phyloP scores from a whole-genome alignment of 1,140 invertebrate species.

The Grapholita molesta region DNA sequence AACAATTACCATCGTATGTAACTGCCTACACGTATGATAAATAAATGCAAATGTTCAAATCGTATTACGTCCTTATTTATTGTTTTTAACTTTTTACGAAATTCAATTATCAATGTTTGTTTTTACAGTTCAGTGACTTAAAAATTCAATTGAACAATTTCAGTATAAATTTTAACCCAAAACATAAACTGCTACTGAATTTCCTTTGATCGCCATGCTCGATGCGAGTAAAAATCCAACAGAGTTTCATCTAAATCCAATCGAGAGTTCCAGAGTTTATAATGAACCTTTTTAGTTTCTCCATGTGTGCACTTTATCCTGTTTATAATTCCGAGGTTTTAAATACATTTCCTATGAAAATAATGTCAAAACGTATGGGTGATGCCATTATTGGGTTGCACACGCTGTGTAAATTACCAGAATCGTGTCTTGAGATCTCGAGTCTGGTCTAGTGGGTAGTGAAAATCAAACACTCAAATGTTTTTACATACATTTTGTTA shows the following conservation, averaged over 20 bases:
- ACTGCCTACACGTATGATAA: not conserved
- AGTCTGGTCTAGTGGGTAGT: no score
- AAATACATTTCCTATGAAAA: no score
- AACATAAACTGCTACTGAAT: not conserved
- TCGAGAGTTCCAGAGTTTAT: not conserved
- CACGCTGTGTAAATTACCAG: no score
- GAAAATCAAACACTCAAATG: no score
- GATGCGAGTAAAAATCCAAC: not conserved
- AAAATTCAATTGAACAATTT: not conserved
- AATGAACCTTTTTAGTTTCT: not conserved
- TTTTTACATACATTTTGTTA: no score
- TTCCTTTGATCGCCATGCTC: slow-evolving; percentile 2
- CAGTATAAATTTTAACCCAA: not conserved
- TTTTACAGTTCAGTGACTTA: not conserved
- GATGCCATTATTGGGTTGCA: no score
- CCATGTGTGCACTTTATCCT: not conserved
- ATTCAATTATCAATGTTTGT: not conserved
- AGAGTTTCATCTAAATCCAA: not conserved
- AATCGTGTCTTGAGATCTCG: no score
- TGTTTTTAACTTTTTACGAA: not conserved
- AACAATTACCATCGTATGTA: not conserved
- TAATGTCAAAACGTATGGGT: no score
- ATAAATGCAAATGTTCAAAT: not conserved
- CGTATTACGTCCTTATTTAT: not conserved
- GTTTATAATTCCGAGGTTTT: no score